Evolutionary conservation across 2,888 invertebrate genomes (phyloP).

Genomic region (Abrostola tripartita): DNA sequence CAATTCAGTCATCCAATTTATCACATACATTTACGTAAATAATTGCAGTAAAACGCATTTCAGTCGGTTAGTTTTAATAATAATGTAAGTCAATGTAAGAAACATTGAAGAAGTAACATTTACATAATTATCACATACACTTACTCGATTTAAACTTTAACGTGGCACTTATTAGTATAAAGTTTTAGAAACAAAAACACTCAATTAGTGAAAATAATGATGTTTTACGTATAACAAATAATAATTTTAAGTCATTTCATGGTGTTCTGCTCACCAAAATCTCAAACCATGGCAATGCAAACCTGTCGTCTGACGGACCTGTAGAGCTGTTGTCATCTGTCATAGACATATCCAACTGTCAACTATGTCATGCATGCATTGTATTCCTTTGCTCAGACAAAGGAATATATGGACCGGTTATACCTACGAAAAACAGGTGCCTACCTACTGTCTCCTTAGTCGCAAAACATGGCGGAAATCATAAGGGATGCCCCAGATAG

Average conservation of each 20-base stretch:
- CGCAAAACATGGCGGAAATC: too few relatives aligned
- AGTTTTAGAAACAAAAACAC: slow-evolving; percentile 36
- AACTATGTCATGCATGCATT: too few relatives aligned
- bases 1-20: background rate
- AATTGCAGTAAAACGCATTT: background rate
- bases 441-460: too few relatives aligned
- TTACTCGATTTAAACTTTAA: slow-evolving; percentile 46
- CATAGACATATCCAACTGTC: background rate
- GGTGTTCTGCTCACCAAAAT: slow-evolving; percentile 40
- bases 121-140: slow-evolving; percentile 51
- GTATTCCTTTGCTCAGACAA: too few relatives aligned
- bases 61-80: slow-evolving; percentile 4
- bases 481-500: too few relatives aligned
- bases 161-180: slow-evolving; percentile 50
- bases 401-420: too few relatives aligned
- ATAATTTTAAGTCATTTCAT: slow-evolving; percentile 50
- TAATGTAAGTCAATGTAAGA: slow-evolving; percentile 14
- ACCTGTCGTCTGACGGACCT: slow-evolving; percentile 25
- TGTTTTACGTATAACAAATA: slow-evolving; percentile 28
- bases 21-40: background rate
- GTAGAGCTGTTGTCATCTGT: background rate
- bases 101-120: slow-evolving; percentile 35
- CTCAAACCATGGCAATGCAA: slow-evolving; percentile 34
- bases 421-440: too few relatives aligned
- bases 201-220: slow-evolving; percentile 22